Conservation (phyloP, 2,113 vertebrate genomes). For the Apistogramma diplotaenia region DNA sequence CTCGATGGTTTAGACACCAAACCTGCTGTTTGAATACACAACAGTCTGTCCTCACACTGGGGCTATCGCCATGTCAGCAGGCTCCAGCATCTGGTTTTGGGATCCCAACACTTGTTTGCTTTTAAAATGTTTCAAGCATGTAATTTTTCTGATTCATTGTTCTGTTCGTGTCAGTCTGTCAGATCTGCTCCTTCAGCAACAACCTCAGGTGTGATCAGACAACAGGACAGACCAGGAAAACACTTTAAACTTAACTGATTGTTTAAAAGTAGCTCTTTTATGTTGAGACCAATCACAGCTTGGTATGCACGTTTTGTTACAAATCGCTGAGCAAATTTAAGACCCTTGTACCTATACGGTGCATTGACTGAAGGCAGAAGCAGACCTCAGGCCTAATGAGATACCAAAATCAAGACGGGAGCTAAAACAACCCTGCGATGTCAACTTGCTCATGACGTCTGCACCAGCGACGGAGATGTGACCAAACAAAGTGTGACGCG, state of each 20-base stretch:
- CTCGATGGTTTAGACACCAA: neutral
- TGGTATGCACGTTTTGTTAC: neutral
- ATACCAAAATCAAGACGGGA: neutral
- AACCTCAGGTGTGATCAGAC: neutral
- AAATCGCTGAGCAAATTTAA: neutral
- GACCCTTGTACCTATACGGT: neutral
- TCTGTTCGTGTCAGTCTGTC: neutral
- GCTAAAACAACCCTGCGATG: neutral
- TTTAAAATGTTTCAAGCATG: neutral
- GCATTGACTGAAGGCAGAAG: neutral
- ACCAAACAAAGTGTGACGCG: neutral
- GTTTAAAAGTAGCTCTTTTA: neutral
- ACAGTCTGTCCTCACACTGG: neutral
- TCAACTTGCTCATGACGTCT: neutral
- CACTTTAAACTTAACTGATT: neutral
- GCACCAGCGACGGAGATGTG: neutral
- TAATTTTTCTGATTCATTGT: neutral
- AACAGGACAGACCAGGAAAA: neutral
- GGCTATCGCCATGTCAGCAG: neutral
- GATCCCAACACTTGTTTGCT: neutral
- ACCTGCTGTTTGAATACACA: slow-evolving; percentile 19
- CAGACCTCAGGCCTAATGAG: neutral
- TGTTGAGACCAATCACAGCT: neutral
- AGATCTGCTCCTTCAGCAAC: neutral
- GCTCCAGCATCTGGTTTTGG: neutral